Percentiles rank a stretch among this genome's conserved stretches.
phyloP scores from a whole-genome alignment of 2,113 vertebrate genomes.

The Eulemur macaco region DNA sequence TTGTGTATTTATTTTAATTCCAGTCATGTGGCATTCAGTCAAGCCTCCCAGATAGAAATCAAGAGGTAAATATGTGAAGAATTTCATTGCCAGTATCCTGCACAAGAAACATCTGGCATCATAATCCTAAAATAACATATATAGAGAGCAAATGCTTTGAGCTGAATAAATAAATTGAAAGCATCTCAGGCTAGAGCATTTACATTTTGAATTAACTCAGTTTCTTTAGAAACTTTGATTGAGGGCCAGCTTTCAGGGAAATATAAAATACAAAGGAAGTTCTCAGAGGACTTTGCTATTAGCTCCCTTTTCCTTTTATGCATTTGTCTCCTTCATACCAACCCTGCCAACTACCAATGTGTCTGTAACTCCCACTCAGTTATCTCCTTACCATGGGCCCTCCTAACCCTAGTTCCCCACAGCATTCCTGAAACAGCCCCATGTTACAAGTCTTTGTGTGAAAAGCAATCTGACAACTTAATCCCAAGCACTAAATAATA shows the following conservation, averaged over 20 bases:
- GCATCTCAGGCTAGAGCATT: constrained; percentile 29
- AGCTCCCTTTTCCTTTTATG: background rate
- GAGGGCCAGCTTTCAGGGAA: background rate
- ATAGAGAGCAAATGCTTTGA: constrained; percentile 56
- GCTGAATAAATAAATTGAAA: constrained; percentile 68
- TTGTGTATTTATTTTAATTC: constrained; percentile 63
- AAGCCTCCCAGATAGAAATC: constrained; percentile 70
- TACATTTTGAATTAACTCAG: constrained; percentile 60
- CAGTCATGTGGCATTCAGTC: constrained; percentile 23
- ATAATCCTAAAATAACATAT: constrained; percentile 76
- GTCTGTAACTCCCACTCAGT: background rate
- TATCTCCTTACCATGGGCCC: background rate
- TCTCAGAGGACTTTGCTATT: background rate
- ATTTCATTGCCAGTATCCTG: constrained; percentile 60
- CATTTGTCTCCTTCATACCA: background rate
- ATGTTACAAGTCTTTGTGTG: background rate
- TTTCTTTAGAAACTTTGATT: constrained; percentile 44
- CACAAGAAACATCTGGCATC: constrained; percentile 75
- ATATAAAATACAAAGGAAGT: background rate
- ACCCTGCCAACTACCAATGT: too few species aligned
- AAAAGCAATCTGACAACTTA: background rate
- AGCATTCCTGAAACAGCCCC: background rate
- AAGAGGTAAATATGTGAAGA: constrained; percentile 74
- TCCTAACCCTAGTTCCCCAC: background rate
- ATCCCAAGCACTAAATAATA: background rate